Conservation (phyloP, 2,113 vertebrate species). For the Mellivora capensis region DNA sequence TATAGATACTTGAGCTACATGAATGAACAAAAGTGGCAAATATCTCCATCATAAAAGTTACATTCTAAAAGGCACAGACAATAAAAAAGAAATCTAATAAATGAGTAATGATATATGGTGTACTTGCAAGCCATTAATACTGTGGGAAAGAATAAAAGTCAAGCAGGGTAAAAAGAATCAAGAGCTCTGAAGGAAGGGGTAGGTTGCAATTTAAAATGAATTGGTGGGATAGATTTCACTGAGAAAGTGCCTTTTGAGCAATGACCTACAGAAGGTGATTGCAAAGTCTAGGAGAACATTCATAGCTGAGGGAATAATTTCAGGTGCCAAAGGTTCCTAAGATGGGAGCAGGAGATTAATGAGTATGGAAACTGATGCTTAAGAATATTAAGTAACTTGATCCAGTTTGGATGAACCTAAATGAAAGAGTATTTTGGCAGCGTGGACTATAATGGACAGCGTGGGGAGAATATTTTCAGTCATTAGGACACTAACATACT, state of each 20-base stretch:
- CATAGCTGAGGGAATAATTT: neutral
- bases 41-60: neutral
- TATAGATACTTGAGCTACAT: neutral
- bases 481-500: neutral
- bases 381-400: neutral
- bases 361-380: neutral
- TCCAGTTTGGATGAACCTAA: neutral
- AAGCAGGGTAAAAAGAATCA: neutral
- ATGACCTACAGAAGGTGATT: neutral
- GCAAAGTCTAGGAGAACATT: neutral
- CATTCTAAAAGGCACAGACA: neutral
- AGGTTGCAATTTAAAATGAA: neutral
- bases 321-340: neutral
- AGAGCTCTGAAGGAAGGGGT: neutral
- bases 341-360: neutral
- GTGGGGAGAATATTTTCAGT: neutral
- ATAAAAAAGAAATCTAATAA: neutral
- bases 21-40: neutral
- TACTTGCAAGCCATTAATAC: neutral
- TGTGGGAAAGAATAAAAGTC: neutral
- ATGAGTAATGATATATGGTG: accelerated
- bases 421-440: neutral
- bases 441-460: neutral
- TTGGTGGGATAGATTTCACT: neutral
- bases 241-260: neutral